Percentiles rank a stretch among this genome's conserved stretches.
These are phyloP conservation scores for Nothoprocta pentlandii DNA, from an alignment of 2,113 vertebrate species.

Conservation along the genomic window DNA sequence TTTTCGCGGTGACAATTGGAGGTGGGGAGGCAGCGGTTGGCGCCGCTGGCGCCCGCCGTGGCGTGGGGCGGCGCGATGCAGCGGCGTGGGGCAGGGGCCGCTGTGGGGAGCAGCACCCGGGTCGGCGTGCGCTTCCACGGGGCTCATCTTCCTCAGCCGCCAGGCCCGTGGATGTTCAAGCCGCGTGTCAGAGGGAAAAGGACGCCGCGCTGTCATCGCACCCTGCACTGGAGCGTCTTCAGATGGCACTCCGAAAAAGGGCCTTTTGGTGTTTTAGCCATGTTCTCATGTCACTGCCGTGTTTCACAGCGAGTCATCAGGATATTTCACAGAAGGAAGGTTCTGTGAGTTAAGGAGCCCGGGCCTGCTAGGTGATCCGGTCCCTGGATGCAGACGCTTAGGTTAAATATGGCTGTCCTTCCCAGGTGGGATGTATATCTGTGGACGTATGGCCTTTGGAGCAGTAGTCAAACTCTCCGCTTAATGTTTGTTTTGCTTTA, in stretches of 20 bases:
- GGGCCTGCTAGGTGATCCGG: not conserved
- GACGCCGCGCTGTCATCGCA: not conserved
- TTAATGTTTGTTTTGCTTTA: not conserved
- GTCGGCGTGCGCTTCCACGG: too few species aligned
- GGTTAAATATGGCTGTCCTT: not conserved
- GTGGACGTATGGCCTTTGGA: not conserved
- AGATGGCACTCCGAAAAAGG: not conserved
- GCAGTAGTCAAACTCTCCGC: not conserved
- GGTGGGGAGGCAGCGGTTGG: not conserved
- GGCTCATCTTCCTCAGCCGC: not conserved
- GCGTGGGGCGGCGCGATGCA: not conserved
- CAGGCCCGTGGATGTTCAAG: constrained; percentile 36
- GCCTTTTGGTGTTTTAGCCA: not conserved
- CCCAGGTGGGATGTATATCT: not conserved
- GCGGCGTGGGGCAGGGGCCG: too few species aligned
- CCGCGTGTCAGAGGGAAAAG: not conserved
- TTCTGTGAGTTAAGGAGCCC: not conserved
- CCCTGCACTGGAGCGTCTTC: not conserved
- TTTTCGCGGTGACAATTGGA: not conserved
- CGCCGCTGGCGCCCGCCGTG: not conserved
- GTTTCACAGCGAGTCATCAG: not conserved
- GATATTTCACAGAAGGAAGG: not conserved
- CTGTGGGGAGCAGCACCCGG: not conserved
- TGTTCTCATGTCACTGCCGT: not conserved
- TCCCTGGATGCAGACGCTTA: not conserved